Evolutionary conservation across 37 sponge, comb jelly and placozoan species (phyloP).

Genomic region (Amphimedon queenslandica): DNA sequence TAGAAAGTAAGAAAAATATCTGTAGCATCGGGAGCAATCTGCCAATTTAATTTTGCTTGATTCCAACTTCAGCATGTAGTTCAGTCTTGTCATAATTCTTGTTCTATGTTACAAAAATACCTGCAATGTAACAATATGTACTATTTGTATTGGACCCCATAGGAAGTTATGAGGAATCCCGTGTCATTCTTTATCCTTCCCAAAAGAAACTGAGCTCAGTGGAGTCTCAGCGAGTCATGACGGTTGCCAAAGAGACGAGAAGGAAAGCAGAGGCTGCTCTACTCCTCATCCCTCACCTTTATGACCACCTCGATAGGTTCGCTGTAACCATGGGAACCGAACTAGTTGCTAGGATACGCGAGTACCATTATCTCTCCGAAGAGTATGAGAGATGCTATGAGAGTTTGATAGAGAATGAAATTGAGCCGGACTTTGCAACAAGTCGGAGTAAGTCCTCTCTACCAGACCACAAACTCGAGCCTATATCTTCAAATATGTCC

Average conservation of each 20-base stretch:
- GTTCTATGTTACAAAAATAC: no score
- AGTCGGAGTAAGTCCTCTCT: neutral
- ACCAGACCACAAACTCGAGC: constrained; percentile 13
- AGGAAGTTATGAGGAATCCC: constrained; percentile 53
- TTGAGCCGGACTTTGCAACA: neutral
- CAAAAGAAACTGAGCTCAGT: constrained; percentile 88
- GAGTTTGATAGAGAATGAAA: neutral
- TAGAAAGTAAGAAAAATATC: neutral
- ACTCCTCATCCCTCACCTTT: constrained; percentile 39
- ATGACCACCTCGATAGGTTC: constrained; percentile 21
- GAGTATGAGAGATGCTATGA: constrained; percentile 19
- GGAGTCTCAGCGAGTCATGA: constrained; percentile 88
- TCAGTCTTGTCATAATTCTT: no score
- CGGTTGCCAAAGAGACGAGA: constrained; percentile 72
- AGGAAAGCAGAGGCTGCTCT: constrained; percentile 49
- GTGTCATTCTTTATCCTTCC: constrained; percentile 75
- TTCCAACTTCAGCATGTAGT: no score
- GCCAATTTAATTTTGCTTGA: neutral
- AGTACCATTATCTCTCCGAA: constrained; percentile 41
- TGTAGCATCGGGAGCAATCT: neutral
- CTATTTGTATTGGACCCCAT: no score
- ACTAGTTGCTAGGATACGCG: constrained; percentile 54
- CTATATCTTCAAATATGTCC: neutral
- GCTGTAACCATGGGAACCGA: constrained; percentile 76
- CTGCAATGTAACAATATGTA: no score